Evolutionary conservation across 2,113 vertebrate genomes (phyloP).

Genomic region (Ptilorrhoa leucosticta): DNA sequence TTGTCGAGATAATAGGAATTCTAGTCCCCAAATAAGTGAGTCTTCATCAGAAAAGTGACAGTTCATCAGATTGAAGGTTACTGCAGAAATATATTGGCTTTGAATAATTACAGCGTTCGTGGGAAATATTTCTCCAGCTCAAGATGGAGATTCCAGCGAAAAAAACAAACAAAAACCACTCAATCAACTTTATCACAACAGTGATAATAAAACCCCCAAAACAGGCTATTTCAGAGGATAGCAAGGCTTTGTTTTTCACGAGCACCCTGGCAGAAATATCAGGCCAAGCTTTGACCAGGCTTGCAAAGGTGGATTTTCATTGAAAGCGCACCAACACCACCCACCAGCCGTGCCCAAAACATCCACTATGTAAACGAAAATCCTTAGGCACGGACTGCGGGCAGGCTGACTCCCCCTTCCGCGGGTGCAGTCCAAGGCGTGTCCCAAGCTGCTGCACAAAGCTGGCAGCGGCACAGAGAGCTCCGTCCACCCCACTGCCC

Average conservation of each 20-base stretch:
- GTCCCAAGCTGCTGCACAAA: background rate
- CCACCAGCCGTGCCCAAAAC: background rate
- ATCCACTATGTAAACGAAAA: background rate
- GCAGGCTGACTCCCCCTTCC: background rate
- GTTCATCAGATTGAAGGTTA: background rate
- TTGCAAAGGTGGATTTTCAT: background rate
- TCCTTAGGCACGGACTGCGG: background rate
- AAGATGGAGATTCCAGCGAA: background rate
- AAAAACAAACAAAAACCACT: background rate
- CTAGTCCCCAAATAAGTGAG: background rate
- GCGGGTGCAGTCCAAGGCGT: constrained; percentile 25
- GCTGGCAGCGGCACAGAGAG: constrained; percentile 1
- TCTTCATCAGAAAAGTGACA: background rate
- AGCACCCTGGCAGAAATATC: background rate
- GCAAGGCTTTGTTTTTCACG: background rate
- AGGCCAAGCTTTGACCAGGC: background rate
- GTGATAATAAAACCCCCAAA: background rate
- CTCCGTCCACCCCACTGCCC: background rate
- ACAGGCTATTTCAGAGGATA: background rate
- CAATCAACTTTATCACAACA: background rate
- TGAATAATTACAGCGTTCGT: constrained; percentile 9
- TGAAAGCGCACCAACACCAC: background rate
- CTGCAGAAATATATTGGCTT: background rate
- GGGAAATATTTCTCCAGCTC: background rate
- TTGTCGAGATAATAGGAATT: background rate